A percentile compares a stretch with the other conserved stretches of the same genome.
Evolutionary conservation across 2,888 invertebrate genomes (phyloP).

Genomic region (Bugulina stolonifera): DNA sequence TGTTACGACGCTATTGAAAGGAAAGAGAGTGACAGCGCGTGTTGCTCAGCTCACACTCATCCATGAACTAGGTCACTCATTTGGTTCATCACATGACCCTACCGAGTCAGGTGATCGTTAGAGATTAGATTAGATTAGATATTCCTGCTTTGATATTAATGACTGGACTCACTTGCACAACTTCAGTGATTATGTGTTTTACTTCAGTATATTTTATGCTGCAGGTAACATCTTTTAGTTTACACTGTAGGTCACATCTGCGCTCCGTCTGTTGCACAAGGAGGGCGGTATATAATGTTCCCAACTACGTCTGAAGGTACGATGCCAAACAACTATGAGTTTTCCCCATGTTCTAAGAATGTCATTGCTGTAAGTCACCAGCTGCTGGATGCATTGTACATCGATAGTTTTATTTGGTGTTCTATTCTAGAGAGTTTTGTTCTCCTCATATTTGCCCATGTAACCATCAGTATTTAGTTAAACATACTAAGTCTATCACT

Average conservation of each 20-base stretch:
- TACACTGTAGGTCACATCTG: constrained; percentile 7
- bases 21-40: background rate
- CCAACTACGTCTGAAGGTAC: constrained; percentile 17
- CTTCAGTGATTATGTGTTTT: too few relatives aligned
- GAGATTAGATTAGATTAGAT: too few relatives aligned
- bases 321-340: constrained; percentile 18
- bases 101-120: background rate
- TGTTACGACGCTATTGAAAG: constrained; percentile 10
- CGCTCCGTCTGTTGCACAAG: constrained; percentile 4
- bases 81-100: constrained; percentile 23
- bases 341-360: constrained; percentile 26
- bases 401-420: too few relatives aligned
- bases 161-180: too few relatives aligned
- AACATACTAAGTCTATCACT: too few relatives aligned
- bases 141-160: too few relatives aligned
- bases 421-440: too few relatives aligned
- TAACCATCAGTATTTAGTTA: too few relatives aligned
- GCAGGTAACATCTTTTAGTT: too few relatives aligned
- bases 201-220: too few relatives aligned
- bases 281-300: constrained; percentile 22
- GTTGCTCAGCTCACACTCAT: background rate
- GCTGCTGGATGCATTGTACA: too few relatives aligned
- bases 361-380: constrained; percentile 24
- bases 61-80: constrained; percentile 21
- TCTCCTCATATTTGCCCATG: too few relatives aligned